Conservation (phyloP, 2,888 invertebrate genomes). For the Lingula anatina region DNA sequence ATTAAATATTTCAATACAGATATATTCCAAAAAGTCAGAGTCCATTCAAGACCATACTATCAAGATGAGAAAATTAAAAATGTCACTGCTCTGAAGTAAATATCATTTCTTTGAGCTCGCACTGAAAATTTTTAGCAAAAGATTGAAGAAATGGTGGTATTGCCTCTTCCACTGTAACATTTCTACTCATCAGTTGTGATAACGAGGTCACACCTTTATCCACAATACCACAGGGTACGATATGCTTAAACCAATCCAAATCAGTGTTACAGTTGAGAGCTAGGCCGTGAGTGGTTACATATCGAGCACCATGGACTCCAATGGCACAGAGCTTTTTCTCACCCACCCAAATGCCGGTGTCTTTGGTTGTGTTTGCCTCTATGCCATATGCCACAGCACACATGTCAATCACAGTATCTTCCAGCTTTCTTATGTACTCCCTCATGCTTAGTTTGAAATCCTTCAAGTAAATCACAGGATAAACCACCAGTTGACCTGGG, state of each 20-base stretch:
- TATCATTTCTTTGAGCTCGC: slow-evolving; percentile 22
- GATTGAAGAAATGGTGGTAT: slow-evolving; percentile 65
- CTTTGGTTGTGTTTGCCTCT: slow-evolving; percentile 65
- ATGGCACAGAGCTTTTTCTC: slow-evolving; percentile 48
- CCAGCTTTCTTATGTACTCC: slow-evolving; percentile 56
- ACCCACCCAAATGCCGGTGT: slow-evolving; percentile 81
- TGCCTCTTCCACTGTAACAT: slow-evolving; percentile 64
- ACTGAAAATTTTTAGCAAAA: slow-evolving; percentile 68
- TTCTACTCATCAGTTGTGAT: slow-evolving; percentile 63
- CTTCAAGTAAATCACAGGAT: slow-evolving; percentile 86
- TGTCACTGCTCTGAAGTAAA: too few relatives aligned
- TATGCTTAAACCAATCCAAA: slow-evolving; percentile 88
- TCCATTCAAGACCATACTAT: too few relatives aligned
- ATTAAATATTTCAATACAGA: too few relatives aligned
- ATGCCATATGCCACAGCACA: slow-evolving; percentile 62
- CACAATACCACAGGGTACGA: slow-evolving; percentile 90
- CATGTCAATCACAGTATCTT: slow-evolving; percentile 38
- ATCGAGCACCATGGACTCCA: slow-evolving; percentile 74
- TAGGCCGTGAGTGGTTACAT: slow-evolving; percentile 90
- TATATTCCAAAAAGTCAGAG: too few relatives aligned
- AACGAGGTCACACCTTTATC: slow-evolving; percentile 84
- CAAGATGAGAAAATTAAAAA: too few relatives aligned
- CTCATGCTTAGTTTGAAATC: slow-evolving; percentile 67
- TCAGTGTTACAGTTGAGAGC: slow-evolving; percentile 90
- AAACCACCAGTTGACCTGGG: slow-evolving; percentile 92